These are phyloP conservation scores for Hemicentrotus pulcherrimus DNA, from an alignment of 35 echinoderm and acorn worm genomes.

Conservation along the genomic window DNA sequence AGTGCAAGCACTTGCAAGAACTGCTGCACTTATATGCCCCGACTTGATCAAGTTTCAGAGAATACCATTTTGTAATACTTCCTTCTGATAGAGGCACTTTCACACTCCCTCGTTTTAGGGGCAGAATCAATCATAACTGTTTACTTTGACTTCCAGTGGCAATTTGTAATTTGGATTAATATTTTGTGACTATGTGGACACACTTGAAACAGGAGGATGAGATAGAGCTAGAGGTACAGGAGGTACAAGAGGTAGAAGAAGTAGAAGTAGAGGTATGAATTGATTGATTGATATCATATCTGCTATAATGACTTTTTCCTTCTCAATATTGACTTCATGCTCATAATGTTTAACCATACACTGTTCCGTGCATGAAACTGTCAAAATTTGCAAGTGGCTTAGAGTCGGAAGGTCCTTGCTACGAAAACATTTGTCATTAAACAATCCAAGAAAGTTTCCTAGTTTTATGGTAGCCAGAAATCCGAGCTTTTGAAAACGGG, in stretches of 20 bases:
- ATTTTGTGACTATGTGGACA: not conserved
- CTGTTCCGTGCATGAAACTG: too few relatives aligned
- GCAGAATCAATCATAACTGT: not conserved
- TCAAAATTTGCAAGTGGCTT: too few relatives aligned
- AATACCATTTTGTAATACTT: not conserved
- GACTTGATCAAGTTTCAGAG: not conserved
- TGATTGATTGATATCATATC: too few relatives aligned
- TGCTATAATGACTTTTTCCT: too few relatives aligned
- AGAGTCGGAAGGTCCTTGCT: too few relatives aligned
- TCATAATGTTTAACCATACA: too few relatives aligned
- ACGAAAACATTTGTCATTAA: too few relatives aligned
- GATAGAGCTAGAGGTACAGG: not conserved
- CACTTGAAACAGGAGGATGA: conserved; percentile 2
- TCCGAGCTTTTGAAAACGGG: too few relatives aligned
- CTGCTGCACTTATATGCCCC: not conserved
- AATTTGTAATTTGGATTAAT: not conserved
- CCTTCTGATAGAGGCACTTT: not conserved
- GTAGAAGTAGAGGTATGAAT: not conserved
- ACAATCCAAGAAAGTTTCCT: too few relatives aligned
- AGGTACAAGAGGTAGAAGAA: too few relatives aligned
- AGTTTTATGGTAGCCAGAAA: too few relatives aligned
- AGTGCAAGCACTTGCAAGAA: not conserved
- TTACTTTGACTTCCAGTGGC: not conserved
- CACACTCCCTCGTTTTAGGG: not conserved
- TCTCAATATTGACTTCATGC: too few relatives aligned